Conservation (phyloP, 2,113 vertebrate species). For the Chloropsis cyanopogon region DNA sequence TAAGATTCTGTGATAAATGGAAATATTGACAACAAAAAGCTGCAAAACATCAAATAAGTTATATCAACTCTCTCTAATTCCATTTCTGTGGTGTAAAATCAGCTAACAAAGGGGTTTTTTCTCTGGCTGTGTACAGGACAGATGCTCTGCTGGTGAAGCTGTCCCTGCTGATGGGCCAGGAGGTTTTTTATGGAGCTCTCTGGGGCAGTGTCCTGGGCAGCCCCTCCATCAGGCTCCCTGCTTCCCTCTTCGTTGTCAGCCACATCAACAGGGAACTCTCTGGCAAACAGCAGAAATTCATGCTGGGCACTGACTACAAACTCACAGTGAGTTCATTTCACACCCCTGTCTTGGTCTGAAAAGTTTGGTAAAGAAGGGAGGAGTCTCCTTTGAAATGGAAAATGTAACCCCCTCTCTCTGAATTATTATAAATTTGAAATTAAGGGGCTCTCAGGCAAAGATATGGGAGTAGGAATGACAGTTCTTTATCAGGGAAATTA, state of each 20-base stretch:
- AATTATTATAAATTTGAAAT: neutral
- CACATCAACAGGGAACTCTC: slow-evolving; percentile 83
- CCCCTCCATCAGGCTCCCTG: slow-evolving; percentile 84
- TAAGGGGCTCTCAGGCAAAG: neutral
- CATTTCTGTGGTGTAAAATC: neutral
- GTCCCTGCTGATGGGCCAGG: slow-evolving; percentile 86
- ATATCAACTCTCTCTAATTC: neutral
- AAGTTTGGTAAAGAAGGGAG: neutral
- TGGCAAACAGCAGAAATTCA: slow-evolving; percentile 80
- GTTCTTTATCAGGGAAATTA: no score
- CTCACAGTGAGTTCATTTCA: slow-evolving; percentile 79
- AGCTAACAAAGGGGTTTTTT: neutral
- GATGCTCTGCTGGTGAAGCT: slow-evolving; percentile 86
- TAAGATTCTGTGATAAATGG: no score
- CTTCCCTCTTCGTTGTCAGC: slow-evolving; percentile 88
- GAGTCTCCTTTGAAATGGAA: neutral
- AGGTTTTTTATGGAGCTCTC: slow-evolving; percentile 86
- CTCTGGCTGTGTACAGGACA: slow-evolving; percentile 71
- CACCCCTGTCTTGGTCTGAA: neutral
- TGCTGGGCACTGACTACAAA: slow-evolving; percentile 85
- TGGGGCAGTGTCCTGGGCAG: slow-evolving; percentile 89
- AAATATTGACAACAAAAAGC: neutral
- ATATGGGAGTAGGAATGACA: no score
- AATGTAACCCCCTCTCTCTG: neutral
- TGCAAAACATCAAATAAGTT: neutral